phyloP scores from a whole-genome alignment of 2,888 invertebrate species.

The Orthosia gracilis region DNA sequence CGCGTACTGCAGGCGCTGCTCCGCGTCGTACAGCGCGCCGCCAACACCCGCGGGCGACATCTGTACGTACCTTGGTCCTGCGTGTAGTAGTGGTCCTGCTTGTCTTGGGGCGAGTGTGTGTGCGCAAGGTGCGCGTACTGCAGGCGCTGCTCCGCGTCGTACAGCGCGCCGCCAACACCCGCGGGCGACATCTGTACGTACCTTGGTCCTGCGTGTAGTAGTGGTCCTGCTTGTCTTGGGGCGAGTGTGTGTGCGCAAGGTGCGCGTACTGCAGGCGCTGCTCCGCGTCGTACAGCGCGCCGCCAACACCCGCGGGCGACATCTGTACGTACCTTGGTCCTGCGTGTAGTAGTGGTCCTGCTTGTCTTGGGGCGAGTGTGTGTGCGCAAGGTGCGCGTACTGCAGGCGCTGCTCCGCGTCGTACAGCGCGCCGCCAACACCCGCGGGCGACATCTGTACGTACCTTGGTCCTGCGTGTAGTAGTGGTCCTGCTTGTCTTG shows the following conservation, averaged over 20 bases:
- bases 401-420: slow-evolving; percentile 63
- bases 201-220: slow-evolving; percentile 80
- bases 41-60: no score
- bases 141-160: no score
- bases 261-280: slow-evolving; percentile 51
- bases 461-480: slow-evolving; percentile 18
- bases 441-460: slow-evolving; percentile 77
- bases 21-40: no score
- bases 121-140: slow-evolving; percentile 34
- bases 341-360: slow-evolving; percentile 72
- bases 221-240: slow-evolving; percentile 67
- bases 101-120: slow-evolving; percentile 11
- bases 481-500: slow-evolving; percentile 73
- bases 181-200: not conserved
- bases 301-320: no score
- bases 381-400: slow-evolving; percentile 66
- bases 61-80: slow-evolving; percentile 70
- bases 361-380: slow-evolving; percentile 59
- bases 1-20: slow-evolving; percentile 1
- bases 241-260: not conserved
- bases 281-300: no score
- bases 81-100: slow-evolving; percentile 78
- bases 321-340: slow-evolving; percentile 67
- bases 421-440: slow-evolving; percentile 69
- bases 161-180: no score